Base-by-base conservation (phyloP, 2,797 vertebrate species). In the Gastrophryne carolinensis region DNA sequence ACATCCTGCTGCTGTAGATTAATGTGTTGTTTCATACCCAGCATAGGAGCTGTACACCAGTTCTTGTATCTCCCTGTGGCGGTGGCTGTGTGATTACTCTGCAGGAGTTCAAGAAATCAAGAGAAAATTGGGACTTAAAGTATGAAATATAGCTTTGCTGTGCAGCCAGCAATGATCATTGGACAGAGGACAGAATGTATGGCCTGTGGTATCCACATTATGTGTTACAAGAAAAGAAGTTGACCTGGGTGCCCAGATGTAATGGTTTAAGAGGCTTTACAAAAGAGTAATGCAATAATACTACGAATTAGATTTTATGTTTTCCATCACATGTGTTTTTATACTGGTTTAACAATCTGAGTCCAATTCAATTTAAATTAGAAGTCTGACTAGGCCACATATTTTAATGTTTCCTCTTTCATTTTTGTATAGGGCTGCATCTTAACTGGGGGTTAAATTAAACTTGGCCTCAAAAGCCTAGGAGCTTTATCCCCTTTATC, bases 231-330 rank as follows among this genome's bases (percentile, higher is more conserved):
- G 67, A 29, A 19, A 30, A 13, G 35, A 47, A 44, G 35, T 41
- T 15, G 3, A 70, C 54, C 68, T 49, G 47, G 58, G 68, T 60
- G 19, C 35, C 24, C 1, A 19, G 13, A 29, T 4, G 23, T 52
- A 72, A 61, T 61, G 61, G 67, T 32, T 47, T 60, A 60, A 60
- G 35, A 58, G 66, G 41, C 34, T 39, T 56, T 24, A n/a, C 13
- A 15, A 21, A 29, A 69, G 35, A 69, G n/a, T n/a, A n/a, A n/a
- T n/a, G n/a, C n/a, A n/a, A n/a, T n/a, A n/a, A n/a, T n/a, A n/a
- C n/a, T n/a, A n/a, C n/a, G n/a, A n/a, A n/a, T n/a, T n/a, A n/a
- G n/a, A n/a, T n/a, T n/a, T n/a, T n/a, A n/a, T n/a, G n/a, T n/a
- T n/a, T n/a, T n/a, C n/a, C n/a, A n/a, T n/a, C n/a, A n/a, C n/a